Evolutionary conservation across 35 echinoderm and acorn worm genomes (phyloP).

Genomic region (Lytechinus variegatus): DNA sequence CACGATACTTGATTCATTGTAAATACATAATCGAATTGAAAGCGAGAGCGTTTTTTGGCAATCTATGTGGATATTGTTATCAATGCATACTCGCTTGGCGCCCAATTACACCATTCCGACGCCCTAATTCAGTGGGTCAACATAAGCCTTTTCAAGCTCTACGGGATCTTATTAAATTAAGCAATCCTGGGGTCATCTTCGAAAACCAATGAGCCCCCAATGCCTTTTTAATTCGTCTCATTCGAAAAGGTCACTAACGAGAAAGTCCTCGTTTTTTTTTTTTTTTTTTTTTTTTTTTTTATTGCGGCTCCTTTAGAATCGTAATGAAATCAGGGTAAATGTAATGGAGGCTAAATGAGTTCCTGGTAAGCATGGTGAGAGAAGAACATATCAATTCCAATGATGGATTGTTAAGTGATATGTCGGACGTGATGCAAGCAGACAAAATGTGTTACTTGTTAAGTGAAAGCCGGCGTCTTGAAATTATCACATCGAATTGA

Average conservation of each 20-base stretch:
- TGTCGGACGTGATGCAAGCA: background rate
- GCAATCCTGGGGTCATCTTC: background rate
- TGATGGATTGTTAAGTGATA: background rate
- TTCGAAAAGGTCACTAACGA: background rate
- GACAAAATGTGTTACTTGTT: background rate
- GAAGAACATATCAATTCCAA: background rate
- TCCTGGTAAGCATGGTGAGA: background rate
- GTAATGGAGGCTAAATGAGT: background rate
- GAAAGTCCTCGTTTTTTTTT: background rate
- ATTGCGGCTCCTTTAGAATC: background rate
- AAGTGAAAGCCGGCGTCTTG: background rate
- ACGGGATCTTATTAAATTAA: background rate
- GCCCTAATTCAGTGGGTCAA: background rate
- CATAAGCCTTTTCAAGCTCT: background rate
- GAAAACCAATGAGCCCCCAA: background rate
- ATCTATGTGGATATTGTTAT: background rate
- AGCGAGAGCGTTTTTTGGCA: background rate
- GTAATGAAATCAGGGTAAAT: background rate
- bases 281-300: background rate
- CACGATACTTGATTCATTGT: background rate
- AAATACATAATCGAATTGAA: background rate
- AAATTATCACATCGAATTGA: background rate
- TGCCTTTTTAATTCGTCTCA: background rate
- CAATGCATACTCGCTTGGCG: background rate
- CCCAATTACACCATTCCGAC: background rate